A percentile compares a stretch with the other conserved stretches of the same genome.
Conservation (phyloP, 2,797 vertebrate species). For the Geotrypetes seraphini region DNA sequence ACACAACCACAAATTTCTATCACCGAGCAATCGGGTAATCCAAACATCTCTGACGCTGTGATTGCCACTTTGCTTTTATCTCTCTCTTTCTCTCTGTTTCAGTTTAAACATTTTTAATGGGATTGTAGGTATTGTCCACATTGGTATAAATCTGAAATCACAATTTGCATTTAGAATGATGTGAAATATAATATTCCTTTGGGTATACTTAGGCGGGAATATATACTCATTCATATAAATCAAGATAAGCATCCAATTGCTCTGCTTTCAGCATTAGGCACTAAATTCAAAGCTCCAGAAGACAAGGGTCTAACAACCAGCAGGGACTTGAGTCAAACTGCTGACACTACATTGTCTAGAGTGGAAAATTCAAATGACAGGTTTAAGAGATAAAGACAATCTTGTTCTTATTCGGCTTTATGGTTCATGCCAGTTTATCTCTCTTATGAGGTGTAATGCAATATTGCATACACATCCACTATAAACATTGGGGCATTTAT, state of each 20-base stretch:
- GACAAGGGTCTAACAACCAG: constrained; percentile 32
- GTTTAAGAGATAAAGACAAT: constrained; percentile 52
- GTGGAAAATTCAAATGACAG: constrained; percentile 55
- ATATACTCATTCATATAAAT: constrained; percentile 23
- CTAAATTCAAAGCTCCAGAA: constrained; percentile 46
- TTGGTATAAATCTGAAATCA: constrained; percentile 36
- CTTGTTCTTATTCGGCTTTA: constrained; percentile 38
- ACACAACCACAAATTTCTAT: not conserved
- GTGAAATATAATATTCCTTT: constrained; percentile 34
- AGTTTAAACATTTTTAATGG: constrained; percentile 29
- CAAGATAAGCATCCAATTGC: constrained; percentile 47
- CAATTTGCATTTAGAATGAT: constrained; percentile 47
- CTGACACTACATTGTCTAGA: constrained; percentile 20
- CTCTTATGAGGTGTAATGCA: constrained; percentile 44
- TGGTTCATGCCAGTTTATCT: constrained; percentile 40
- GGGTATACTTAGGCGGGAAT: constrained; percentile 25
- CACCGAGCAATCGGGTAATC: not conserved
- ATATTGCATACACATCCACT: constrained; percentile 45
- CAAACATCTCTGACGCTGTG: not conserved
- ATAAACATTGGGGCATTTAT: constrained; percentile 50
- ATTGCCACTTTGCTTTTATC: too few species aligned
- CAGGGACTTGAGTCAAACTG: constrained; percentile 32
- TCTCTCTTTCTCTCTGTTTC: constrained; percentile 23
- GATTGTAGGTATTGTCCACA: constrained; percentile 11
- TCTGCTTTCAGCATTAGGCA: too few species aligned